Base-by-base conservation (phyloP, 2,888 invertebrate genomes). In the Pheosia gnoma region DNA sequence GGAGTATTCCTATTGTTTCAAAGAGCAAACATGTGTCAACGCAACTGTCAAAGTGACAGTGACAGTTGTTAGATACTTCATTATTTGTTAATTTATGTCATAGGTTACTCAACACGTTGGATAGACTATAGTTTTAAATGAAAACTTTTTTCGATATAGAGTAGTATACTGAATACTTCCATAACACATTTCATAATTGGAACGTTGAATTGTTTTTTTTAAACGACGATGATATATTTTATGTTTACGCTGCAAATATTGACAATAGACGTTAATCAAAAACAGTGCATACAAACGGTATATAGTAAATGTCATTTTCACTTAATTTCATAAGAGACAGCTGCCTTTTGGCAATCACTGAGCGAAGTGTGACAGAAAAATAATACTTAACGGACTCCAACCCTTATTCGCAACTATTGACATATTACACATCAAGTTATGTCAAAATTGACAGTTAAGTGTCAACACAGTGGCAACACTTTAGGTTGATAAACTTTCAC, bases 61-160 rank as follows among this genome's bases (percentile, higher is more conserved):
- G 25, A 25, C 25, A 25, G 25, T 25, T 25, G 25, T 25, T 1
- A 25, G 25, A 25, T 25, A 25, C 2, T 1, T 25, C 0, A 25
- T 25, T 25, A 25, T 25, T 25, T 25, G 0, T 25, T 25, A 25
- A 0, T 25, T 25, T 25, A 25, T 39, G 39, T 39, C 39, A 39
- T 39, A 39, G 39, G 7, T 39, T 5, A 7, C 39, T 39, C 3
- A 39, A 6, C 39, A 6, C 39, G 25, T 25, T 25, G 25, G 25
- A 25, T 25, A 25, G 25, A 25, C 25, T 25, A 25, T 25, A 25
- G 25, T 25, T 25, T 25, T 25, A 25, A 25, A 25, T 25, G 25
- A 25, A 25, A 25, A 25, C 25, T 25, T 25, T 25, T 25, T 25
- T 73, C 69, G 67, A 41, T 41, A 41, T 8, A 41, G 41, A 3